Conservation (phyloP, 2,113 vertebrate species). For the Sinocyclocheilus rhinocerous region DNA sequence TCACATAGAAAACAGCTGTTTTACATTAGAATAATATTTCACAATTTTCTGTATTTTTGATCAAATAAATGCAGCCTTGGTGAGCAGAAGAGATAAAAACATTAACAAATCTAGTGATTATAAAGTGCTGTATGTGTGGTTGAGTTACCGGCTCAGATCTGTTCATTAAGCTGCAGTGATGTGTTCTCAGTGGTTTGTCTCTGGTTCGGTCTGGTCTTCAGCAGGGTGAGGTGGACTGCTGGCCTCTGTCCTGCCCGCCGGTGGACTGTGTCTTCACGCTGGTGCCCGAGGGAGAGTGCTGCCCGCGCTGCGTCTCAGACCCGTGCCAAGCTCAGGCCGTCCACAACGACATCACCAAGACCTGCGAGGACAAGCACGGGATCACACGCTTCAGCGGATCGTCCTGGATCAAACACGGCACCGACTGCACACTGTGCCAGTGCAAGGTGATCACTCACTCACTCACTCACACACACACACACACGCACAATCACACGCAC, state of each 20-base stretch:
- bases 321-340: conserved; percentile 93
- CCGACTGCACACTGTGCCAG: conserved; percentile 96
- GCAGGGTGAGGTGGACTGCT: conserved; percentile 93
- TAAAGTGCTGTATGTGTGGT: not conserved
- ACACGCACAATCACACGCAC: no score
- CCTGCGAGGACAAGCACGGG: conserved; percentile 90
- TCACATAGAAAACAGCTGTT: not conserved
- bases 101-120: not conserved
- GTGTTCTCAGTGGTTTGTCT: not conserved
- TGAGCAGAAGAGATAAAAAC: not conserved
- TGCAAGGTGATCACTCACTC: conserved; percentile 79
- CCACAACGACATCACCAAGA: conserved; percentile 96
- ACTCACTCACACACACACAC: not conserved
- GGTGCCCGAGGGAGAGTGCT: conserved; percentile 92
- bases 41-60: not conserved
- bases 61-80: not conserved
- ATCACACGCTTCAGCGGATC: conserved; percentile 94
- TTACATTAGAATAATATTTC: no score
- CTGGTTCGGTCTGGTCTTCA: not conserved
- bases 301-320: conserved; percentile 88
- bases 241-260: conserved; percentile 92
- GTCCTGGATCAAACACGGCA: conserved; percentile 96
- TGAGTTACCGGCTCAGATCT: not conserved
- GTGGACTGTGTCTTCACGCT: conserved; percentile 92
- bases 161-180: not conserved